Percentiles rank a stretch among this genome's conserved stretches.
phyloP scores from a whole-genome alignment of 2,888 invertebrate genomes.

The Phyto melanocephala region DNA sequence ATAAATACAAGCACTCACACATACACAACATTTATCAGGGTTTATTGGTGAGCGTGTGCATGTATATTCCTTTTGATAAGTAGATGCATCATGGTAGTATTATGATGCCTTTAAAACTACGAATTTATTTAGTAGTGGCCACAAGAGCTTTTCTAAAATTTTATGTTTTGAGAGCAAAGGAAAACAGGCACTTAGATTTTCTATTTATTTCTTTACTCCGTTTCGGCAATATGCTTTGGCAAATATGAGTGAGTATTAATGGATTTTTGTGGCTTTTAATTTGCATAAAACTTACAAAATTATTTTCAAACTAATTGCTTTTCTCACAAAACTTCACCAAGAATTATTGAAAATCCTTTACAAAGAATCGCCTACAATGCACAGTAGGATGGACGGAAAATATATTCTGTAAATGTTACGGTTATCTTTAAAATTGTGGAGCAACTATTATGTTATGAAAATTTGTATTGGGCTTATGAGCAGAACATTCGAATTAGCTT shows the following conservation, averaged over 20 bases:
- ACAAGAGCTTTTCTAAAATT: background rate
- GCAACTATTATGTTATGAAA: too few species aligned
- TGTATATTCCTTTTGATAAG: background rate
- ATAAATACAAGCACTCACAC: too few species aligned
- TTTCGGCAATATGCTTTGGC: background rate
- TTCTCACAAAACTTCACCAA: background rate
- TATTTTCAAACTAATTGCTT: constrained; percentile 24
- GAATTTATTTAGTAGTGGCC: constrained; percentile 19
- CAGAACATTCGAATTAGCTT: too few species aligned
- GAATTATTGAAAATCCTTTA: background rate
- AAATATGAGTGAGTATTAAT: background rate
- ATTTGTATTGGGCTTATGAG: too few species aligned
- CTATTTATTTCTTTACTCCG: background rate
- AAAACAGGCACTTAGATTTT: background rate
- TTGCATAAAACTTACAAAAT: constrained; percentile 4
- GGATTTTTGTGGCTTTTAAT: constrained; percentile 17
- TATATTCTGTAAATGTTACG: too few species aligned
- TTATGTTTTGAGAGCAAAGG: background rate
- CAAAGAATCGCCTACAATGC: background rate
- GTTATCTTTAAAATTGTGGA: too few species aligned
- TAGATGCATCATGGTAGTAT: background rate
- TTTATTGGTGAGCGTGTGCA: background rate
- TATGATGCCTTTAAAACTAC: background rate
- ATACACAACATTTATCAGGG: too few species aligned
- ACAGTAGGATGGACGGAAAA: too few species aligned